These are phyloP conservation scores for Epirrhoe alternata DNA, from an alignment of 2,888 invertebrate species.

Conservation along the genomic window DNA sequence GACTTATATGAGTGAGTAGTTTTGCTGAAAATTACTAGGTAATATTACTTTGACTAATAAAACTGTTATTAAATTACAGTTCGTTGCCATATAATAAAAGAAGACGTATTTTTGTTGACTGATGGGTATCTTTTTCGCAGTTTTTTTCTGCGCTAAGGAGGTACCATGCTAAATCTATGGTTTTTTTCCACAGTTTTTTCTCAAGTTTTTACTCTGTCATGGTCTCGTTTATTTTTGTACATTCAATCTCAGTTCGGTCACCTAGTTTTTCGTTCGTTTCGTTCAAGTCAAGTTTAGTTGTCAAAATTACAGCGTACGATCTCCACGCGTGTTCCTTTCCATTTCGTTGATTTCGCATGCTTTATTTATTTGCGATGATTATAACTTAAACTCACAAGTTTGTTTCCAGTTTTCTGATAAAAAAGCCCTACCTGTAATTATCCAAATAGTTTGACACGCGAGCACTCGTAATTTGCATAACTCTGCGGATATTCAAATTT, in stretches of 20 bases:
- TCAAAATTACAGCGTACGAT: slow-evolving; percentile 21
- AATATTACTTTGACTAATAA: too few relatives aligned
- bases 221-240: too few relatives aligned
- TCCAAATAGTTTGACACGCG: neutral
- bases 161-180: too few relatives aligned
- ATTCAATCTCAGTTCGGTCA: neutral
- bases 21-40: too few relatives aligned
- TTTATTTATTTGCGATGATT: slow-evolving; percentile 12
- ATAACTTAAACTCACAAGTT: slow-evolving; percentile 31
- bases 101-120: too few relatives aligned
- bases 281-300: slow-evolving; percentile 15
- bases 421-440: neutral
- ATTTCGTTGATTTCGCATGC: slow-evolving; percentile 4
- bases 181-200: too few relatives aligned
- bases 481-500: slow-evolving; percentile 13
- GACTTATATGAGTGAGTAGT: too few relatives aligned
- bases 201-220: too few relatives aligned
- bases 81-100: too few relatives aligned
- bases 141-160: too few relatives aligned
- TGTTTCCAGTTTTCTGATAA: neutral
- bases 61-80: too few relatives aligned
- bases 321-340: neutral
- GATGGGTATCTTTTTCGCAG: too few relatives aligned
- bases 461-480: slow-evolving; percentile 16
- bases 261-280: neutral